Evolutionary conservation across 2,797 vertebrate species (phyloP).

Genomic region (Takifugu ocellatus): DNA sequence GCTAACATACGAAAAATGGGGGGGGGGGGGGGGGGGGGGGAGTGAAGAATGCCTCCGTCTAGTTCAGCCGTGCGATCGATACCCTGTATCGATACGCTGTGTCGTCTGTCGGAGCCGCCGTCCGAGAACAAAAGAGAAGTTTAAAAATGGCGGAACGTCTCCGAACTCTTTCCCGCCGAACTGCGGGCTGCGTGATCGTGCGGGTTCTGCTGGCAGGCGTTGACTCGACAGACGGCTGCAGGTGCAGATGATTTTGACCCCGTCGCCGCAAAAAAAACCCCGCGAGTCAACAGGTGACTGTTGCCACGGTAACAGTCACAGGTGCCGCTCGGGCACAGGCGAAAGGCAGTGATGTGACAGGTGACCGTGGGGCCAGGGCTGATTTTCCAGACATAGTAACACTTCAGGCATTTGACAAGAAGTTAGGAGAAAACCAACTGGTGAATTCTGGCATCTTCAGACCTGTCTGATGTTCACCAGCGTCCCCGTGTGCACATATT

Average conservation of each 20-base stretch:
- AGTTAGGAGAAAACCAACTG: not conserved
- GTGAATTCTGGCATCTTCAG: constrained; percentile 26
- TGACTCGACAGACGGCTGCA: constrained; percentile 58
- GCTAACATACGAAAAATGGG: not conserved
- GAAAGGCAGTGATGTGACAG: constrained; percentile 37
- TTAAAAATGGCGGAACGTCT: not conserved
- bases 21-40: not conserved
- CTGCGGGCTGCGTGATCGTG: not conserved
- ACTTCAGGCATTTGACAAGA: constrained; percentile 53
- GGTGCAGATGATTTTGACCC: constrained; percentile 65
- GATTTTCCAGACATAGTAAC: constrained; percentile 56
- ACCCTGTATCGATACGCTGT: no score
- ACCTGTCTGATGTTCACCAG: constrained; percentile 24
- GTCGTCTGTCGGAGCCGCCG: no score
- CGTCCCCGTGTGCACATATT: no score
- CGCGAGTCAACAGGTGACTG: constrained; percentile 51
- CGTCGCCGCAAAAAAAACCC: constrained; percentile 25
- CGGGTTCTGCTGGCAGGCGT: constrained; percentile 39
- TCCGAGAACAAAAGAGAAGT: no score
- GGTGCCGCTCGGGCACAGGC: constrained; percentile 41
- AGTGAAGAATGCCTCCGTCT: no score
- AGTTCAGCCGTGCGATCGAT: no score
- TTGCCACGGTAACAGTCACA: constrained; percentile 61
- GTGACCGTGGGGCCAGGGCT: constrained; percentile 46
- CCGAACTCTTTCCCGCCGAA: constrained; percentile 12